These are phyloP conservation scores for Drosophila melanica DNA, from an alignment of 1,140 invertebrate genomes.

Conservation along the genomic window DNA sequence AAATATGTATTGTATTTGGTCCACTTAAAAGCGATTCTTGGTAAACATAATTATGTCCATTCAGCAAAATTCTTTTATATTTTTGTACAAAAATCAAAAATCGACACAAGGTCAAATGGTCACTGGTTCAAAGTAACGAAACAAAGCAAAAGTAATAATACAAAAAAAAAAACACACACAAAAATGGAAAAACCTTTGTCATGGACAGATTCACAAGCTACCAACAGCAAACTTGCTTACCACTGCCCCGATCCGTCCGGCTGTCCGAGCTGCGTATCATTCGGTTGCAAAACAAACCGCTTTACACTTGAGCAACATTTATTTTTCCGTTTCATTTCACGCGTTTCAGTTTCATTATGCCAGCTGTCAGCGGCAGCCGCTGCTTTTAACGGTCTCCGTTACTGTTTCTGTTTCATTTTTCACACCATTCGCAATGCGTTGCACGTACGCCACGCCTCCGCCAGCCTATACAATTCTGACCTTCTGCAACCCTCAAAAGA, in stretches of 20 bases:
- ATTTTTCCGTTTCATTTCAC: slow-evolving; percentile 67
- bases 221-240: slow-evolving; percentile 1
- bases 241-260: background rate
- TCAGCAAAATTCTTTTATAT: slow-evolving; percentile 18
- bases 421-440: slow-evolving; percentile 60
- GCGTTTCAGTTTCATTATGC: slow-evolving; percentile 65
- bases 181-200: slow-evolving; percentile 42
- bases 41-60: slow-evolving; percentile 12
- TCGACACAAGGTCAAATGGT: slow-evolving; percentile 41
- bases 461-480: background rate
- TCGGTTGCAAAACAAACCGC: slow-evolving; percentile 36
- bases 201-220: slow-evolving; percentile 31
- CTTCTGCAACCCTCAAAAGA: slow-evolving; percentile 21
- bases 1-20: background rate
- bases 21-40: background rate
- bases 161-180: slow-evolving; percentile 9
- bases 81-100: slow-evolving; percentile 33
- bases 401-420: slow-evolving; percentile 50
- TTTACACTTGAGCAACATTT: slow-evolving; percentile 68
- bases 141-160: slow-evolving; percentile 1
- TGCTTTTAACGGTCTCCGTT: slow-evolving; percentile 35
- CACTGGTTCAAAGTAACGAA: slow-evolving; percentile 10
- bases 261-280: slow-evolving; percentile 3
- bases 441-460: slow-evolving; percentile 48
- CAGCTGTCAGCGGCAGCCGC: slow-evolving; percentile 60